These are phyloP conservation scores for Tauraco erythrolophus DNA, from an alignment of 2,113 vertebrate genomes.

Conservation along the genomic window DNA sequence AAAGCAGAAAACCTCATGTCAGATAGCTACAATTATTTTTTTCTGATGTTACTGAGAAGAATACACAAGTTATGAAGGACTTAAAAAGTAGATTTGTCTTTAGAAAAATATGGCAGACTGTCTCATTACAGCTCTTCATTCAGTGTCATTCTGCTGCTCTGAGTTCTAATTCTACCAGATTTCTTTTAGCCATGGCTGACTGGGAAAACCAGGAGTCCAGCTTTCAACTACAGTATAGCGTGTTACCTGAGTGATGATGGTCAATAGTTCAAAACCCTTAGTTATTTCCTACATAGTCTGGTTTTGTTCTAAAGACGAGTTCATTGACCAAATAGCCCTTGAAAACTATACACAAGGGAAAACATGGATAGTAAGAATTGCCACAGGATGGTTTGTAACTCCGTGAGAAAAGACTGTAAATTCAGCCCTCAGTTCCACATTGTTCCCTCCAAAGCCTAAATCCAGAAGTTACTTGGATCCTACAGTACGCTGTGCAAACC, in stretches of 20 bases:
- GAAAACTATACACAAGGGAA: not conserved
- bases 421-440: not conserved
- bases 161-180: not conserved
- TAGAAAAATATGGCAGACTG: not conserved
- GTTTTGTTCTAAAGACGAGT: not conserved
- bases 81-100: not conserved
- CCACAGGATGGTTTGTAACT: not conserved
- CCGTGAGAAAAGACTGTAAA: not conserved
- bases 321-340: not conserved
- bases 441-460: not conserved
- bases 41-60: not conserved
- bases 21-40: not conserved
- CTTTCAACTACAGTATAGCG: not conserved
- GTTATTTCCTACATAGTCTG: not conserved
- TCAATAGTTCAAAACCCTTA: not conserved
- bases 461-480: not conserved
- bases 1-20: not conserved
- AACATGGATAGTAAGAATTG: not conserved
- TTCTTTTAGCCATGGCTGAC: not conserved
- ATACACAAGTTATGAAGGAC: not conserved
- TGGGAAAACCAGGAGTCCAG: not conserved
- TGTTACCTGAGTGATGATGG: not conserved
- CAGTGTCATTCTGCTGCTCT: not conserved
- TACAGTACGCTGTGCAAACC: not conserved
- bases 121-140: not conserved